Evolutionary conservation across 2,888 invertebrate genomes (phyloP).

Genomic region (Troides helena): DNA sequence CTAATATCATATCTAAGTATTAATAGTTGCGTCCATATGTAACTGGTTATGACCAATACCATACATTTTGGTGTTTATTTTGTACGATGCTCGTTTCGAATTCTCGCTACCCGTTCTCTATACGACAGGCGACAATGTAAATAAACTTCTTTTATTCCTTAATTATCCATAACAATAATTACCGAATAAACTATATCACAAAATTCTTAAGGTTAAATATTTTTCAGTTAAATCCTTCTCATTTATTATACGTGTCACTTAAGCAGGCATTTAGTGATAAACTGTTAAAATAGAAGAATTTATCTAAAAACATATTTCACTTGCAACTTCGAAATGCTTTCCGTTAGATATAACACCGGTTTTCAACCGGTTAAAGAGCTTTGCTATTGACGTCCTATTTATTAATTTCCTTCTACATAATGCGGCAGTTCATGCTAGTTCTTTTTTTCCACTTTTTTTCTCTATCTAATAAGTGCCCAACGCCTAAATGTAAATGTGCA

Average conservation of each 20-base stretch:
- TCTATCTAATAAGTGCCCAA: constrained; percentile 67
- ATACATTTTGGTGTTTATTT: not conserved
- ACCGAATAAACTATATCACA: constrained; percentile 20
- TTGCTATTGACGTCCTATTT: constrained; percentile 32
- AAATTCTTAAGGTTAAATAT: constrained; percentile 10
- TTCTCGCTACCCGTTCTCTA: constrained; percentile 1
- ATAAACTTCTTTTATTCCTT: not conserved
- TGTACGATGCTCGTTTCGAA: constrained; percentile 6
- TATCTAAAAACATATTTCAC: constrained; percentile 10
- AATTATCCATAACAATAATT: constrained; percentile 13
- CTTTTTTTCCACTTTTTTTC: constrained; percentile 37
- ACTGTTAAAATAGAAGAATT: constrained; percentile 1
- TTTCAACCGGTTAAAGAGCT: constrained; percentile 14
- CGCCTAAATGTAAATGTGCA: constrained; percentile 63
- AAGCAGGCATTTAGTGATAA: not conserved
- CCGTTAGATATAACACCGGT: constrained; percentile 14
- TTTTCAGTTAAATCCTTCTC: constrained; percentile 11
- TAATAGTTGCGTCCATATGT: constrained; percentile 14
- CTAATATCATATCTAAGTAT: constrained; percentile 4
- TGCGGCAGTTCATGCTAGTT: constrained; percentile 72
- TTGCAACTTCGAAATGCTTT: constrained; percentile 2
- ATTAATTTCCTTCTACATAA: constrained; percentile 44
- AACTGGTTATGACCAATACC: constrained; percentile 8
- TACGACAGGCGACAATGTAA: constrained; percentile 4
- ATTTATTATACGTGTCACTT: not conserved